These are phyloP conservation scores for Drosophila suzukii DNA, from an alignment of 1,140 invertebrate species.

Conservation along the genomic window DNA sequence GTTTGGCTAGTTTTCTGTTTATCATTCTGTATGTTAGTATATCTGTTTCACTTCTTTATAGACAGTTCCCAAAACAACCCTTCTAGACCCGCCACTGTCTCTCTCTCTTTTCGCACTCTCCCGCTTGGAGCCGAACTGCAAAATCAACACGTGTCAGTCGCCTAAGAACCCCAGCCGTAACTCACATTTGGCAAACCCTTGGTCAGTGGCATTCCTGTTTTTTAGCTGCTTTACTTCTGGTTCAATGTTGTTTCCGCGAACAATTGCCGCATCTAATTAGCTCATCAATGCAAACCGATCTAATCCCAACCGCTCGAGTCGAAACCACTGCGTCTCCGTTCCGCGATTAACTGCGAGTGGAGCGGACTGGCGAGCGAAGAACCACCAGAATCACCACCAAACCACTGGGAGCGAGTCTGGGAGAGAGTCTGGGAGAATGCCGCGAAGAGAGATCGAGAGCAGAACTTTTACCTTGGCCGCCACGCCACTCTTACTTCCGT, in stretches of 20 bases:
- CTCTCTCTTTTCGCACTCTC: not conserved
- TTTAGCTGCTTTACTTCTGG: conserved; percentile 24
- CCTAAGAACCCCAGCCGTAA: conserved; percentile 8
- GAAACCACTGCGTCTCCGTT: conserved; percentile 6
- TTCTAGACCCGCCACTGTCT: conserved; percentile 4
- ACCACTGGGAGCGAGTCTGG: not conserved
- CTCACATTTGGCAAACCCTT: conserved; percentile 53
- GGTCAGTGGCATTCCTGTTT: conserved; percentile 57
- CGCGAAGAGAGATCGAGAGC: conserved; percentile 7
- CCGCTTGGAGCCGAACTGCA: conserved; percentile 16
- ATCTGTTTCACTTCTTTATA: not conserved
- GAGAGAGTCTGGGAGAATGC: not conserved
- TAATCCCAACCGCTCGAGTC: conserved; percentile 17
- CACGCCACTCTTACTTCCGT: not conserved
- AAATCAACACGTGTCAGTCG: conserved; percentile 74
- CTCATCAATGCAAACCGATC: conserved; percentile 59
- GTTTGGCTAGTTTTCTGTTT: not conserved
- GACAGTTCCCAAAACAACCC: conserved; percentile 1
- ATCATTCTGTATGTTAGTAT: not conserved
- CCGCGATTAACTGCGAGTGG: conserved; percentile 26
- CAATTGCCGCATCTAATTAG: conserved; percentile 55
- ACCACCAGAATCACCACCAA: conserved; percentile 1
- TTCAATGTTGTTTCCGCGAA: conserved; percentile 27
- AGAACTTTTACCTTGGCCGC: conserved; percentile 9
- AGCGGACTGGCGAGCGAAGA: conserved; percentile 3